Base-by-base conservation (phyloP, 2,113 vertebrate genomes). In the Rafetus swinhoei region DNA sequence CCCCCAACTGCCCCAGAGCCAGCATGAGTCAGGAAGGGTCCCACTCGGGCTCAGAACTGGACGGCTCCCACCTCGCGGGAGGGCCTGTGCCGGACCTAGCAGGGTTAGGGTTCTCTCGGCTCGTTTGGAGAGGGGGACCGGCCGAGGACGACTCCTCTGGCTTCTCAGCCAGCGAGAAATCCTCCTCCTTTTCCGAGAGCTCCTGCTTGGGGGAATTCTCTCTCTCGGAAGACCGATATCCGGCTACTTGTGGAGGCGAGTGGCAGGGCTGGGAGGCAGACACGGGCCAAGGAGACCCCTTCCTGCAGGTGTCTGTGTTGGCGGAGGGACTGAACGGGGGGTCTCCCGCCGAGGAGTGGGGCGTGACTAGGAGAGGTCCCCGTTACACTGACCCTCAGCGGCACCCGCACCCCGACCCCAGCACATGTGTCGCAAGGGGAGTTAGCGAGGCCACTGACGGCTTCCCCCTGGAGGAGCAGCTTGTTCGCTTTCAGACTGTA, bases 401-500 rank as follows among this genome's bases (percentile, higher is more conserved):
- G 69, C 25, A 62, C 22, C n/a, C 16, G 13, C 29, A 35, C 21
- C 65, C 54, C 18, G 35, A 39, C 69, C 0, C 74, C 7, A 0
- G 0, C 22, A 1, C 0, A 8, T 84, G 72, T 1, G 39, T 52
- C 53, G 87, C 59, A 7, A 10, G 25, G 14, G 92, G 11, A n/a
- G 0, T 0, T 1, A 1, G 14, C 1, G 29, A 50, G 4, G 4
- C 2, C 2, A 3, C 39, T 53, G 1, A 7, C 0, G n/a, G 35
- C 21, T 45, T 92, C 13, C 77, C 62, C 84, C 84, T 59, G 77
- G 32, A 1, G 0, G 2, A 77, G 69, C 86, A 83, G 60, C 35
- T 92, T n/a, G 8, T 91, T 83, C 54, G 90, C 77, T 0, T 94
- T 6, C 93, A 92, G 82, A 93, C 82, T 1, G 79, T 92, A 56